Evolutionary conservation across 2,113 vertebrate genomes (phyloP), one percentile per base, ranked within the genome.

Genomic region (Eulemur macaco): DNA sequence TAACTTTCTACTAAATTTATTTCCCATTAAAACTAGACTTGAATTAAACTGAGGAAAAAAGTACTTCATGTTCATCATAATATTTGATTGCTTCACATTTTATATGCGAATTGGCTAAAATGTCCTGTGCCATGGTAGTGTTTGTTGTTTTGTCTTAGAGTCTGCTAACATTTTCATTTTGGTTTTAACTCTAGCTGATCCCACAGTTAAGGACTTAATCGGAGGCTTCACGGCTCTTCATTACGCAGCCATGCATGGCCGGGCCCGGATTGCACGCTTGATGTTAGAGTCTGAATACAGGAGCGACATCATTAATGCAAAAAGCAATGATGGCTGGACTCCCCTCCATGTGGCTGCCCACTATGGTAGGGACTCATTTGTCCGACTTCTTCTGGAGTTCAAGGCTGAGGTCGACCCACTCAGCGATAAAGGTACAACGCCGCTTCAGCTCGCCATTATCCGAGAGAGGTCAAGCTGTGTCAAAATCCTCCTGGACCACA

Each of bases 261-360:
- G 99, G 93, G 99, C 99, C 2, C 99, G 99, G 97, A 99, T 99
- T 1, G 99, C 99, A 2, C 99, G 99, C 82, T 98, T 99, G 47
- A 99, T 99, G 99, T 93, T 99, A 96, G 99, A 99, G 37, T 99
- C 99, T 0, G 99, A 99, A 90, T 99, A 99, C 82, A 98, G 99
- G 54, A 98, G 99, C 52, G 99, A 99, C 98, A 99, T 99, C 83
- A 99, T 99, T 66, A 99, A 99, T 1, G 99, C 99, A 10, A 99
- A 99, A 97, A 99, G 99, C 98, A 99, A 99, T 8, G 99, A 99
- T 1, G 99, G 99, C 93, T 99, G 99, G 99, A 99, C 99, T 17
- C 99, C 99, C 50, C 99, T 99, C 76, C 99, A 99, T 1, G 99
- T 99, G 98, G 99, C 99, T 0, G 99, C 99, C 34, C 99, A 99